phyloP scores from a whole-genome alignment of 2,797 vertebrate species.

The Crenichthys baileyi region DNA sequence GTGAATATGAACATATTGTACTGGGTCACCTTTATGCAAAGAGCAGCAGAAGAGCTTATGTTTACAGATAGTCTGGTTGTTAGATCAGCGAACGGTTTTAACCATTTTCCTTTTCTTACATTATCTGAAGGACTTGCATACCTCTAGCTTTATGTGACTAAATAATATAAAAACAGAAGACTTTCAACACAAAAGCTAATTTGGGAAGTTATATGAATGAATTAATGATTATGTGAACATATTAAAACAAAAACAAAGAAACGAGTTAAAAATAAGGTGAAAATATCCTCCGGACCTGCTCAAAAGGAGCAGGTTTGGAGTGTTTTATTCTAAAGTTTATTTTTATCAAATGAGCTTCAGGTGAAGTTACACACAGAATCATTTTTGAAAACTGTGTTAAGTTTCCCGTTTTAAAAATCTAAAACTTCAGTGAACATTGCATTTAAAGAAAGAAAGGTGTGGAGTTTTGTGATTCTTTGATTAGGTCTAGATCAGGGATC shows the following conservation, averaged over 20 bases:
- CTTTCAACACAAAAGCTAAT: background rate
- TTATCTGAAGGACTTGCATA: background rate
- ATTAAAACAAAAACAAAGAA: background rate
- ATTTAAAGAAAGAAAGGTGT: background rate
- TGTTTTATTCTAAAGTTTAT: too few species aligned
- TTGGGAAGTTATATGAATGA: background rate
- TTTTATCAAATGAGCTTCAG: background rate
- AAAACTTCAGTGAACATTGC: background rate
- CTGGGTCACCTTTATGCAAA: constrained; percentile 12
- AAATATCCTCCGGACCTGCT: background rate
- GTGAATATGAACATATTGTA: constrained; percentile 8
- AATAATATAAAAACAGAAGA: background rate
- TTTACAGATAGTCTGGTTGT: background rate
- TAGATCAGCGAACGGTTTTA: too few species aligned
- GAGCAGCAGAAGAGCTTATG: constrained; percentile 4
- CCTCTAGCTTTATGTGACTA: background rate
- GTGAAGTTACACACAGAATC: too few species aligned
- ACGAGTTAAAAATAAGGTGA: background rate
- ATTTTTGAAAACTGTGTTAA: background rate
- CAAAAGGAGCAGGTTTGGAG: background rate
- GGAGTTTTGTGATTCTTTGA: background rate
- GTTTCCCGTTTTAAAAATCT: background rate
- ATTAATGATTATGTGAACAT: background rate
- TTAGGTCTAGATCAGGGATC: background rate
- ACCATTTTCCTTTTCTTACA: too few species aligned